A percentile compares a stretch with the other conserved stretches of the same genome.
These are phyloP conservation scores for Pyrrhia umbra DNA, from an alignment of 2,888 invertebrate genomes.

Conservation along the genomic window DNA sequence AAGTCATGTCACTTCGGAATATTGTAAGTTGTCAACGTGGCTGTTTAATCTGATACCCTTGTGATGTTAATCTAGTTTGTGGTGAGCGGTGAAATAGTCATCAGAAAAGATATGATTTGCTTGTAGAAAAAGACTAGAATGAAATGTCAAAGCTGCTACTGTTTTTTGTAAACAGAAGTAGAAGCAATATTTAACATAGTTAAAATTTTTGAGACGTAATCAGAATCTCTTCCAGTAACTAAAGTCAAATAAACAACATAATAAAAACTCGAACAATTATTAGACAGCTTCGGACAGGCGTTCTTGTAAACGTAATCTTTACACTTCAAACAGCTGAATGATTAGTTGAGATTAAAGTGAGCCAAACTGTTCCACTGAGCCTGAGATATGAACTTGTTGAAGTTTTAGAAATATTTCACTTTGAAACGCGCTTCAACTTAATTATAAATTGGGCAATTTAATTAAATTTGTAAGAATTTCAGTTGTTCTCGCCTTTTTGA, in stretches of 20 bases:
- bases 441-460: slow-evolving; percentile 55
- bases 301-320: slow-evolving; percentile 31
- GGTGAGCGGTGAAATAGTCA: not conserved
- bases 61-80: not conserved
- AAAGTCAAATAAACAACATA: not conserved
- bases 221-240: not conserved
- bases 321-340: slow-evolving; percentile 49
- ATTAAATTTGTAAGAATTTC: slow-evolving; percentile 48
- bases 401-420: slow-evolving; percentile 57
- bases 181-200: too few relatives aligned
- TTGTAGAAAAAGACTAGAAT: too few relatives aligned
- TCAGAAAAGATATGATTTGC: not conserved
- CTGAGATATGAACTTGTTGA: slow-evolving; percentile 50
- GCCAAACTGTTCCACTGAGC: slow-evolving; percentile 37
- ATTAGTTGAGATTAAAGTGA: slow-evolving; percentile 53
- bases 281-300: slow-evolving; percentile 11
- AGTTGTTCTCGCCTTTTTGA: slow-evolving; percentile 28
- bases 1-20: slow-evolving; percentile 3
- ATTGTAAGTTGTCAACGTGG: slow-evolving; percentile 3
- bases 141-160: too few relatives aligned
- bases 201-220: too few relatives aligned
- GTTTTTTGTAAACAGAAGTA: too few relatives aligned
- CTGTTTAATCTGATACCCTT: not conserved
- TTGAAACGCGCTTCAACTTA: slow-evolving; percentile 47
- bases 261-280: not conserved